Evolutionary conservation across 2,888 invertebrate species (phyloP), one percentile per base, ranked within the genome.

Genomic region (Flexamia atlantica): DNA sequence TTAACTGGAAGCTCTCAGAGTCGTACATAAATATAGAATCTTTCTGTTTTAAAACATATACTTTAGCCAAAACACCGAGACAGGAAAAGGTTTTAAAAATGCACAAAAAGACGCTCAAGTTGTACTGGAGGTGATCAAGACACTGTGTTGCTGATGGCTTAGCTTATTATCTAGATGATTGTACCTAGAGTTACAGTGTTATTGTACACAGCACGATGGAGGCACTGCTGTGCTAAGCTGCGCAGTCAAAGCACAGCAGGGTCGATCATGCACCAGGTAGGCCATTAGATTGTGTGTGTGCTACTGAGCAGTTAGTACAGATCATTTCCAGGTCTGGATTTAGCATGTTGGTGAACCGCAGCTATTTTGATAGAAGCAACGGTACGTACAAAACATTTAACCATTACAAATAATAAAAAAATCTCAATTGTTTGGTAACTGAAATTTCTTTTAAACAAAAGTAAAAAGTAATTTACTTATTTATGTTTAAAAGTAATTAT

Each of bases 71-170:
- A 72, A 72, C 72, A 72, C 72, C 72, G 72, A 72, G 72, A 72
- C 42, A 53, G 79, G 57, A 53, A 79, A 79, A 76, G 28, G 79
- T 79, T 79, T 50, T 79, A 79, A 83, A 83, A 82, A 83, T 20
- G 40, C 82, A 74, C 74, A 57, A 74, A 72, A 83, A 74, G 74
- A 74, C 20, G 57, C 72, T 57, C 74, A 53, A 83, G 74, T 83
- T 83, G 82, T 83, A 83, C 82, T 83, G 23, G 46, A 72, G 74
- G 82, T 74, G 50, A 28, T 70, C 30, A 83, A 57, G 53, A 74
- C 60, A 70, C 82, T 83, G 72, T 46, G 36, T 57, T 72, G 50
- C 23, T 50, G 57, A 28, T 81, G 82, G n/a, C 40, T 60, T 72
- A 53, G 82, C 82, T 82, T 72, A 70, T 70, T 82, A 70, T 74